phyloP scores from a whole-genome alignment of 2,888 invertebrate genomes.

The Iselma pallidipennis region DNA sequence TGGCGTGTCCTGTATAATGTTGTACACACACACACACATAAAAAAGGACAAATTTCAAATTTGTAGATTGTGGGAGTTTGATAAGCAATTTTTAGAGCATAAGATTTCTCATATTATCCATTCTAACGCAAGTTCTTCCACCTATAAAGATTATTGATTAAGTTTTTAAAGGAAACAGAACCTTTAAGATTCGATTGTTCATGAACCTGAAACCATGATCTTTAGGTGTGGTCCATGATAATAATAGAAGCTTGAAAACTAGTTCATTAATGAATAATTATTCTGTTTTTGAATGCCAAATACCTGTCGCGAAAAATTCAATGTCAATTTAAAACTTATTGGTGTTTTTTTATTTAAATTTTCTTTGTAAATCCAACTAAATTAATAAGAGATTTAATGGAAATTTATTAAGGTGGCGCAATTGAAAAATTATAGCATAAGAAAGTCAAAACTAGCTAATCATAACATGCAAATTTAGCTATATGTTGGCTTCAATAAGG shows the following conservation, averaged over 20 bases:
- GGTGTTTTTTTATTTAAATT: too few relatives aligned
- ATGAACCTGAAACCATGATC: slow-evolving; percentile 19
- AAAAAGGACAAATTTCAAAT: slow-evolving; percentile 18
- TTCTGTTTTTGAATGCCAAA: slow-evolving; percentile 1
- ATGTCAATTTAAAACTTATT: too few relatives aligned
- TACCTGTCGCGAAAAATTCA: not conserved
- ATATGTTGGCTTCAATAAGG: too few relatives aligned
- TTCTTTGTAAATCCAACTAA: too few relatives aligned
- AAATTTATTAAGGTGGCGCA: too few relatives aligned
- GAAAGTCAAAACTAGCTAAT: too few relatives aligned
- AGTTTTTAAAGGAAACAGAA: slow-evolving; percentile 7
- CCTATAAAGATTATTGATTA: too few relatives aligned
- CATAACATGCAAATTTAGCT: too few relatives aligned
- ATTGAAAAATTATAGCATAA: too few relatives aligned
- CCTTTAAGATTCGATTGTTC: slow-evolving; percentile 14
- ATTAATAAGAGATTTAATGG: too few relatives aligned
- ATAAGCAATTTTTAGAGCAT: not conserved
- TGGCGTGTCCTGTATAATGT: slow-evolving; percentile 3
- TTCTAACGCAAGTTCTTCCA: not conserved
- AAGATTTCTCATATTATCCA: not conserved
- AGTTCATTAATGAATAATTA: not conserved
- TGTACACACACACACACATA: slow-evolving; percentile 10
- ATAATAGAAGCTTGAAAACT: slow-evolving; percentile 10
- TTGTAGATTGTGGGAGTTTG: slow-evolving; percentile 3
- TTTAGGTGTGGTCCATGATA: slow-evolving; percentile 14